A percentile compares a stretch with the other conserved stretches of the same genome.
phyloP scores from a whole-genome alignment of 2,888 invertebrate genomes.

The Amitus sp. region DNA sequence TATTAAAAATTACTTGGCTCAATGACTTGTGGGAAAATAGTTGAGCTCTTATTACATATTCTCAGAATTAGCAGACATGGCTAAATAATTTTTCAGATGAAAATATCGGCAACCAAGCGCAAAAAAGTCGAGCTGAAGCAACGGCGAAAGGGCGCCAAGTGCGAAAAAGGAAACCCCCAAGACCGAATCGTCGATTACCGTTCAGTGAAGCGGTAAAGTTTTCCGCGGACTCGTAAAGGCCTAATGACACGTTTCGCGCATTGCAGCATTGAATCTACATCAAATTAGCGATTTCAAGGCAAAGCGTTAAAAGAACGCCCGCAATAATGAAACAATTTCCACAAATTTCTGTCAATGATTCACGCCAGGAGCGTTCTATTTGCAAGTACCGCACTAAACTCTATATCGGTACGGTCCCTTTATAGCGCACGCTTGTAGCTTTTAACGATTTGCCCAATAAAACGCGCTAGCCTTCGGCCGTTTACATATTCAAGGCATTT shows the following conservation, averaged over 20 bases:
- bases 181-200: background rate
- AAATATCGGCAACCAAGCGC: no score
- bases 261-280: constrained; percentile 1
- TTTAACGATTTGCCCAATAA: constrained; percentile 5
- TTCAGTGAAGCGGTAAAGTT: constrained; percentile 1
- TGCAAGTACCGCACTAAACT: constrained; percentile 3
- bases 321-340: no score
- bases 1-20: no score
- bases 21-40: no score
- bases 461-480: constrained; percentile 7
- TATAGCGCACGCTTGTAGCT: background rate
- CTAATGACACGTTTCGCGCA: constrained; percentile 16
- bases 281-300: background rate
- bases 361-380: constrained; percentile 14
- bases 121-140: no score
- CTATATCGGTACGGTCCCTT: background rate
- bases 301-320: background rate
- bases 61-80: no score
- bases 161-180: background rate
- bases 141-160: background rate
- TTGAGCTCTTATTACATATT: no score
- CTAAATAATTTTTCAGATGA: no score
- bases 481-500: constrained; percentile 4
- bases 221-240: constrained; percentile 17
- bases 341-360: constrained; percentile 19